Evolutionary conservation across 2,797 vertebrate genomes (phyloP).

Genomic region (Gambusia yucatana): DNA sequence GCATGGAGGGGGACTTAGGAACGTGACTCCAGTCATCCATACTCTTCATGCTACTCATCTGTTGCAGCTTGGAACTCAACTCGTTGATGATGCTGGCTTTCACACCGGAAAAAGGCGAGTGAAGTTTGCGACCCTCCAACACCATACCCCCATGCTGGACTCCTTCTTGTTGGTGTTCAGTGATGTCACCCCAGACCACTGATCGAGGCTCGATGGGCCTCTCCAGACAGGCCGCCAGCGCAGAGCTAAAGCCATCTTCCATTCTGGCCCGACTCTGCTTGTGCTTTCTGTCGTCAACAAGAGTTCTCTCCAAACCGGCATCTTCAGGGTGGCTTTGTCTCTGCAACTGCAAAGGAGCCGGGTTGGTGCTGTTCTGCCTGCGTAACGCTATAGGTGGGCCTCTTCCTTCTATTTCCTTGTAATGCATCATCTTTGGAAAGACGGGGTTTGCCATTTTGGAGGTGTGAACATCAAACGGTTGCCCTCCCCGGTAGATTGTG

Average conservation of each 20-base stretch:
- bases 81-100: constrained; percentile 94
- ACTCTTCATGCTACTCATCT: constrained; percentile 86
- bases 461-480: constrained; percentile 82
- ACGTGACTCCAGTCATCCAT: constrained; percentile 80
- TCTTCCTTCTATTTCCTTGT: constrained; percentile 71
- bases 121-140: constrained; percentile 76
- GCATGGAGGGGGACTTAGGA: constrained; percentile 76
- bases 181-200: constrained; percentile 62
- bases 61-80: constrained; percentile 92
- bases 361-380: constrained; percentile 81
- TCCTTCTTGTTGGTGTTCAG: constrained; percentile 54
- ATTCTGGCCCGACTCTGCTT: constrained; percentile 63
- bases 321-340: constrained; percentile 73
- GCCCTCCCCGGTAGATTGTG: constrained; percentile 85
- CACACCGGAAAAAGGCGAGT: constrained; percentile 86
- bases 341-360: constrained; percentile 73
- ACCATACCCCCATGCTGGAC: constrained; percentile 59
- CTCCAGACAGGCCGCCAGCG: constrained; percentile 75
- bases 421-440: constrained; percentile 76
- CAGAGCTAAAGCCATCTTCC: constrained; percentile 70
- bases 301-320: constrained; percentile 54
- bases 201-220: constrained; percentile 69
- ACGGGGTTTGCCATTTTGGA: constrained; percentile 76
- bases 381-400: constrained; percentile 69
- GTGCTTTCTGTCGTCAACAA: constrained; percentile 57